phyloP scores from a whole-genome alignment of 2,888 invertebrate genomes.

The Melolontha melolontha region DNA sequence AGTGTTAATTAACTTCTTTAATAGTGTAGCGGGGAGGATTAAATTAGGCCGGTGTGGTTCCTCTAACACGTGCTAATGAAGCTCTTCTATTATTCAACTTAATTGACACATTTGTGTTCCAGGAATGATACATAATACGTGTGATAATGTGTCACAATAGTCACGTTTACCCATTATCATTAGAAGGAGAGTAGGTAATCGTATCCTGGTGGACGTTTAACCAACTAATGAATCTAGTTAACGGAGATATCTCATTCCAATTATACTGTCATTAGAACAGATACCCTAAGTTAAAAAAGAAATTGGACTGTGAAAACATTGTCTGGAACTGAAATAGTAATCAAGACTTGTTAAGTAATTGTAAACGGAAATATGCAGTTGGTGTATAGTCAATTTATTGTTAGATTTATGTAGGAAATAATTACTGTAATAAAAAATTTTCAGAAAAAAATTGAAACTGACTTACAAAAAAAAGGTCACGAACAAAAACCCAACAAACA shows the following conservation, averaged over 20 bases:
- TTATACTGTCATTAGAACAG: too few relatives aligned
- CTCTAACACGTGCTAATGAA: constrained; percentile 37
- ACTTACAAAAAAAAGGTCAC: too few relatives aligned
- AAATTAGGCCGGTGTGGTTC: constrained; percentile 16
- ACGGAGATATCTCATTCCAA: neutral
- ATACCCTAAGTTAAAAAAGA: neutral
- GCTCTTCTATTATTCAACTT: constrained; percentile 43
- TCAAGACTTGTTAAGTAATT: too few relatives aligned
- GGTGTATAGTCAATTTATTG: too few relatives aligned
- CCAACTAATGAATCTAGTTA: constrained; percentile 20
- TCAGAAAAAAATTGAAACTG: too few relatives aligned
- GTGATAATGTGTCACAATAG: constrained; percentile 49
- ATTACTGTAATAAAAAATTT: too few relatives aligned
- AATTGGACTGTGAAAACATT: too few relatives aligned
- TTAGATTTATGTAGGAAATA: too few relatives aligned
- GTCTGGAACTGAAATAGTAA: too few relatives aligned
- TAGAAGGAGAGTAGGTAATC: constrained; percentile 28
- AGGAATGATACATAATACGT: constrained; percentile 47
- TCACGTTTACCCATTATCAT: constrained; percentile 46
- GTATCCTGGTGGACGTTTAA: constrained; percentile 32
- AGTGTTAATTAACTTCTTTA: constrained; percentile 33
- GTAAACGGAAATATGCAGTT: too few relatives aligned
- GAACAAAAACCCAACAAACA: too few relatives aligned
- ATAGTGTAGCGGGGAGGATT: constrained; percentile 30
- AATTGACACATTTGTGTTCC: constrained; percentile 46